Percentiles rank a stretch among this genome's conserved stretches.
phyloP scores from a whole-genome alignment of 2,797 vertebrate species.

The Acanthornis magna region DNA sequence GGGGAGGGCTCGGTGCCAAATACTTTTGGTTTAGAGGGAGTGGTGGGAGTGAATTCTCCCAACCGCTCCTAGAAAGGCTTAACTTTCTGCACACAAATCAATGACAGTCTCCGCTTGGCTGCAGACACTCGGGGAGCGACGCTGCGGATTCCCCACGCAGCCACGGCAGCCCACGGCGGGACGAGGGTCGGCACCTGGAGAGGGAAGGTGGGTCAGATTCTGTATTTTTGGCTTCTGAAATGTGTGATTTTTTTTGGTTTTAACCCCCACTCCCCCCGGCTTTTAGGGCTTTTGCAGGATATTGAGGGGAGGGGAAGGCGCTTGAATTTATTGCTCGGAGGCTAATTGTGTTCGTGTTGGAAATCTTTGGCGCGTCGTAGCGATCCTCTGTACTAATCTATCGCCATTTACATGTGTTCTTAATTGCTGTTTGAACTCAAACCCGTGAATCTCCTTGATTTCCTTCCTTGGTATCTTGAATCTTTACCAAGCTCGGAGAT shows the following conservation, averaged over 20 bases:
- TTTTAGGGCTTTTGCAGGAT: neutral
- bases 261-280: rapidly evolving
- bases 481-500: neutral
- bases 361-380: rapidly evolving
- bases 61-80: slow-evolving; percentile 87
- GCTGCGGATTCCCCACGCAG: slow-evolving; percentile 30
- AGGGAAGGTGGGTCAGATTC: slow-evolving; percentile 61
- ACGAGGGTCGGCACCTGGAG: slow-evolving; percentile 9
- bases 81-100: slow-evolving; percentile 87
- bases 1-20: slow-evolving; percentile 88
- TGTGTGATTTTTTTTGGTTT: rapidly evolving
- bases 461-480: neutral
- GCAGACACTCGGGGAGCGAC: slow-evolving; percentile 63
- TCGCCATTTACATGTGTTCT: neutral
- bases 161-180: neutral
- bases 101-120: slow-evolving; percentile 78
- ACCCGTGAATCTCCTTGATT: neutral
- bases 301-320: neutral
- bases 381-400: neutral
- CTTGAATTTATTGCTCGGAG: neutral
- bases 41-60: slow-evolving; percentile 88
- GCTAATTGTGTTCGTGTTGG: neutral
- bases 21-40: slow-evolving; percentile 93
- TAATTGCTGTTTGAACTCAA: slow-evolving; percentile 11
- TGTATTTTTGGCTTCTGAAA: neutral